Conservation (phyloP, 2,113 vertebrate species). For the Notarius lentiginosus region DNA sequence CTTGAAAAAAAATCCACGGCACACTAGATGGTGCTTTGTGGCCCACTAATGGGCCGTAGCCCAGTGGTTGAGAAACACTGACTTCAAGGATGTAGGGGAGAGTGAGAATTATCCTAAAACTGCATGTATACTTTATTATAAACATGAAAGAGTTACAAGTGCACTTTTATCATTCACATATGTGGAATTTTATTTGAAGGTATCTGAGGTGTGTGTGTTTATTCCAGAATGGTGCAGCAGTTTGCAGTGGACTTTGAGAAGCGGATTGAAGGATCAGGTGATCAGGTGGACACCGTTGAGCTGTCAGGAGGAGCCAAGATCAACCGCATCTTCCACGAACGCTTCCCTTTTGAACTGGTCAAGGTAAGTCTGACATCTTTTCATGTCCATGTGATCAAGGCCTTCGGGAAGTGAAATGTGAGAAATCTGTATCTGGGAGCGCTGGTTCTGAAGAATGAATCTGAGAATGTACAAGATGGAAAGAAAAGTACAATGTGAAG, state of each 20-base stretch:
- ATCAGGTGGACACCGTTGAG: slow-evolving; percentile 94
- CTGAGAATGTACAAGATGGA: neutral
- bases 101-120: neutral
- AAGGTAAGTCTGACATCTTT: slow-evolving; percentile 75
- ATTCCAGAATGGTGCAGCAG: slow-evolving; percentile 91
- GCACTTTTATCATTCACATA: too few species aligned
- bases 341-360: slow-evolving; percentile 93
- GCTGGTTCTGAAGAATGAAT: neutral
- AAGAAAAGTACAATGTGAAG: neutral
- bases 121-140: neutral
- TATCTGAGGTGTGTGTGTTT: neutral
- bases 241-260: slow-evolving; percentile 97
- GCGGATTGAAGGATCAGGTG: slow-evolving; percentile 91
- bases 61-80: too few species aligned
- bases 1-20: too few species aligned
- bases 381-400: neutral
- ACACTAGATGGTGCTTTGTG: too few species aligned
- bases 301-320: slow-evolving; percentile 92
- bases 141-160: neutral
- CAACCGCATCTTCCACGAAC: slow-evolving; percentile 94
- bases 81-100: neutral
- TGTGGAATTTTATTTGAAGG: neutral
- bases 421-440: neutral
- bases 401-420: neutral
- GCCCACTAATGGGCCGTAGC: too few species aligned